Conservation (phyloP, 2,888 invertebrate species). For the Chrysolina haemoptera region DNA sequence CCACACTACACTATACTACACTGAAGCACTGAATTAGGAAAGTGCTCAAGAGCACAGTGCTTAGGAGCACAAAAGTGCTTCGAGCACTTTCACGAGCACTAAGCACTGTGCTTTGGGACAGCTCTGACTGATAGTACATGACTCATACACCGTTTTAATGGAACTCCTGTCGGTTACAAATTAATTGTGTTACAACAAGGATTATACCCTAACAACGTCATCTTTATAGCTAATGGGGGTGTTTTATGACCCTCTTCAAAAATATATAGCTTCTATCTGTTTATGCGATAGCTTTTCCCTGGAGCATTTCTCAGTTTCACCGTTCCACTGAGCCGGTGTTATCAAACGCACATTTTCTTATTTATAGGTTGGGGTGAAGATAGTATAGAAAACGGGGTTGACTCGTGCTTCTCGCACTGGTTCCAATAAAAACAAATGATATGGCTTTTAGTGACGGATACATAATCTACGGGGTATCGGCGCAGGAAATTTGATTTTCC, state of each 20-base stretch:
- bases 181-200: constrained; percentile 29
- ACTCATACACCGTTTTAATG: not conserved
- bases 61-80: no score
- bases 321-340: constrained; percentile 17
- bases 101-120: no score
- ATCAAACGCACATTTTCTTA: constrained; percentile 13
- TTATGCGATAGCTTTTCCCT: constrained; percentile 27
- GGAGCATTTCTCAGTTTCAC: constrained; percentile 13
- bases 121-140: not conserved
- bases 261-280: constrained; percentile 30
- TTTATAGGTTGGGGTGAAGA: constrained; percentile 20
- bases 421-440: constrained; percentile 21
- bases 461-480: not conserved
- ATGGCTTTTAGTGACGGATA: not conserved
- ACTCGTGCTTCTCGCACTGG: constrained; percentile 11
- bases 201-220: constrained; percentile 26
- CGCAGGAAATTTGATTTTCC: not conserved
- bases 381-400: constrained; percentile 12
- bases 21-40: no score
- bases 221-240: constrained; percentile 29
- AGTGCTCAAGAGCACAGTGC: no score
- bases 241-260: constrained; percentile 33
- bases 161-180: constrained; percentile 15
- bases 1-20: no score
- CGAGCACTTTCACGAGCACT: no score